Evolutionary conservation across 1,140 invertebrate genomes (phyloP).

Genomic region (Tachypleus tridentatus): DNA sequence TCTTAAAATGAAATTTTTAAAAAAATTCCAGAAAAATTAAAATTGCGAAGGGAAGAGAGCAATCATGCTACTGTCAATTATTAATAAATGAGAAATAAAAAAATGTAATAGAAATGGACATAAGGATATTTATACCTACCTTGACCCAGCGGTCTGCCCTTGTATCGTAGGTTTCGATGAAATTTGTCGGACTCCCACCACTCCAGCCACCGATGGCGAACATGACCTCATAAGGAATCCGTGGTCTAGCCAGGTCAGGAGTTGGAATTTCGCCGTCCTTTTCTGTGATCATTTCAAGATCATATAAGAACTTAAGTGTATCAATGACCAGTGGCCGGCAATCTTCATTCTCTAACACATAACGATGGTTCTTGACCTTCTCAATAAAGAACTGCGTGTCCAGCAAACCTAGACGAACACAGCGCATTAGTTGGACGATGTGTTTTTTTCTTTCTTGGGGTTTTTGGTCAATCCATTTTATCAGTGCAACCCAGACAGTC

Average conservation of each 20-base stretch:
- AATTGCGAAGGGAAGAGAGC: no score
- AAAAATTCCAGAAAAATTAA: no score
- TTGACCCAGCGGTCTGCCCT: slow-evolving; percentile 59
- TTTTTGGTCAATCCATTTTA: not conserved
- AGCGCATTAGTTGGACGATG: slow-evolving; percentile 59
- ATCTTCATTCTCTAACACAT: slow-evolving; percentile 46
- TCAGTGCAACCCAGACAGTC: slow-evolving; percentile 3
- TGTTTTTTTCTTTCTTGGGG: slow-evolving; percentile 46
- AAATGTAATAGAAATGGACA: no score
- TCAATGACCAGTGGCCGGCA: slow-evolving; percentile 59
- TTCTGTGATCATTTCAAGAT: slow-evolving; percentile 53
- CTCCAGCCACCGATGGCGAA: slow-evolving; percentile 67
- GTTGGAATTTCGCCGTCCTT: slow-evolving; percentile 47
- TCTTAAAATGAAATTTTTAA: no score
- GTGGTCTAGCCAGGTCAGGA: slow-evolving; percentile 48
- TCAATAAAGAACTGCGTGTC: slow-evolving; percentile 66
- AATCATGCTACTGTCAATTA: no score
- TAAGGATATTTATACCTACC: slow-evolving; percentile 29
- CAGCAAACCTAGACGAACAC: slow-evolving; percentile 67
- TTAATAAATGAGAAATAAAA: no score
- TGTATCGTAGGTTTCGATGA: slow-evolving; percentile 63
- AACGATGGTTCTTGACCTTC: slow-evolving; percentile 50
- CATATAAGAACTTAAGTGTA: slow-evolving; percentile 56
- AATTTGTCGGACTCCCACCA: slow-evolving; percentile 52
- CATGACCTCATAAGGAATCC: slow-evolving; percentile 53